Conservation (phyloP, 2,888 invertebrate species). For the Cerceris ruficornis region DNA sequence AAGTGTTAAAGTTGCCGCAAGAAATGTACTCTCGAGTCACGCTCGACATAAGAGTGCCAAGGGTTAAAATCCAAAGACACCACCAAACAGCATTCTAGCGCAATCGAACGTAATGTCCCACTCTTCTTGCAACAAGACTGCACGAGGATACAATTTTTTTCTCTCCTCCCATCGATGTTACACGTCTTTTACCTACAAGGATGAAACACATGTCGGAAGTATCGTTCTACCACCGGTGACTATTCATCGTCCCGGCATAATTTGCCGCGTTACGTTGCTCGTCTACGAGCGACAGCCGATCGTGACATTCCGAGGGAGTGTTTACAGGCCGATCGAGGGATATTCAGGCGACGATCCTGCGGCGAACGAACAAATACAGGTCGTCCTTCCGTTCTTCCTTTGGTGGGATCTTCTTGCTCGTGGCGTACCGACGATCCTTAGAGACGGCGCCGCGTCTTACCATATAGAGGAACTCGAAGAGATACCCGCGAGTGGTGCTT, state of each 20-base stretch:
- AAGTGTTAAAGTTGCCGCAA: too few relatives aligned
- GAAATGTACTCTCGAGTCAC: too few relatives aligned
- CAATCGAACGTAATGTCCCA: too few relatives aligned
- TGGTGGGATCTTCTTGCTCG: constrained; percentile 43
- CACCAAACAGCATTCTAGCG: too few relatives aligned
- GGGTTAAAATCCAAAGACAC: too few relatives aligned
- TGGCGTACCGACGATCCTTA: constrained; percentile 49
- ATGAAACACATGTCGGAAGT: constrained; percentile 4
- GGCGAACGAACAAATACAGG: constrained; percentile 50
- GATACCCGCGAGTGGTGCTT: constrained; percentile 25
- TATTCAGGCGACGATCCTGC: constrained; percentile 30
- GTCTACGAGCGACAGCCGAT: constrained; percentile 27
- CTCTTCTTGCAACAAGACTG: not conserved
- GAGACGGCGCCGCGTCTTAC: constrained; percentile 34
- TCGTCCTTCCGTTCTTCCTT: constrained; percentile 53
- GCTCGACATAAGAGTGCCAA: too few relatives aligned
- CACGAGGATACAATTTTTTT: not conserved
- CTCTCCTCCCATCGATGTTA: not conserved
- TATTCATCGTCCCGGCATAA: constrained; percentile 47
- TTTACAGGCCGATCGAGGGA: constrained; percentile 51
- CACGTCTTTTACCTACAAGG: not conserved
- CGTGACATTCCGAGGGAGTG: constrained; percentile 47
- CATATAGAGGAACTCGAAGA: constrained; percentile 48
- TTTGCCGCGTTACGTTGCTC: constrained; percentile 32
- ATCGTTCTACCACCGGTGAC: constrained; percentile 31